These are phyloP conservation scores for Eristalinus aeneus DNA, from an alignment of 2,888 invertebrate species.

Conservation along the genomic window DNA sequence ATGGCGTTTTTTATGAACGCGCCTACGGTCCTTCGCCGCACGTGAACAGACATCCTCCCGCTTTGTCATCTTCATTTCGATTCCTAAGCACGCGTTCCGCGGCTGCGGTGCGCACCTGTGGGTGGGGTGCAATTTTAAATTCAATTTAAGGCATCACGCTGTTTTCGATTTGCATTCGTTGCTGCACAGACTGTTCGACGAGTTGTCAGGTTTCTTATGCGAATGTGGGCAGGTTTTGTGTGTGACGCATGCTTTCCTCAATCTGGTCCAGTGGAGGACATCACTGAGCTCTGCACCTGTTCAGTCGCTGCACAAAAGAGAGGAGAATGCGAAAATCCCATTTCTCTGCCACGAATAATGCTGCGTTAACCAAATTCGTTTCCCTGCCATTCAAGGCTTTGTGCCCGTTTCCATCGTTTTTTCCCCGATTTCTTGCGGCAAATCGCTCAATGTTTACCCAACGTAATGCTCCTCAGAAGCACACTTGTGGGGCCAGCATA, in stretches of 20 bases:
- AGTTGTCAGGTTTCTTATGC: not conserved
- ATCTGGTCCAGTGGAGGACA: not conserved
- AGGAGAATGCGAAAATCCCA: not conserved
- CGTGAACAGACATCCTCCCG: not conserved
- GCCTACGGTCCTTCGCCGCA: not conserved
- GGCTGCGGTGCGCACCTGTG: not conserved
- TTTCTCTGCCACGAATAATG: not conserved
- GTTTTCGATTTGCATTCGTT: not conserved
- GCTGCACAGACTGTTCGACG: not conserved
- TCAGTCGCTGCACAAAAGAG: not conserved
- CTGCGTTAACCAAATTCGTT: not conserved
- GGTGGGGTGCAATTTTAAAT: not conserved
- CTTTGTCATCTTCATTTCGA: not conserved
- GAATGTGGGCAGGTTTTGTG: not conserved
- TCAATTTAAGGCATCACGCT: not conserved
- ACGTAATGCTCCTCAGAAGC: not conserved
- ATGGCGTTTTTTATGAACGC: not conserved
- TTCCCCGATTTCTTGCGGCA: not conserved
- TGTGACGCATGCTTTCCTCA: not conserved
- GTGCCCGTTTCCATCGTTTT: not conserved
- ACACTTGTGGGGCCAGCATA: conserved; percentile 10
- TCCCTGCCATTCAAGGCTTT: not conserved
- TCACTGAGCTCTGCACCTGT: not conserved
- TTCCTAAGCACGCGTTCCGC: not conserved
- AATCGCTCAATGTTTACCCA: conserved; percentile 6